Evolutionary conservation across 2,113 vertebrate genomes (phyloP).

Genomic region (Dasyprocta punctata): DNA sequence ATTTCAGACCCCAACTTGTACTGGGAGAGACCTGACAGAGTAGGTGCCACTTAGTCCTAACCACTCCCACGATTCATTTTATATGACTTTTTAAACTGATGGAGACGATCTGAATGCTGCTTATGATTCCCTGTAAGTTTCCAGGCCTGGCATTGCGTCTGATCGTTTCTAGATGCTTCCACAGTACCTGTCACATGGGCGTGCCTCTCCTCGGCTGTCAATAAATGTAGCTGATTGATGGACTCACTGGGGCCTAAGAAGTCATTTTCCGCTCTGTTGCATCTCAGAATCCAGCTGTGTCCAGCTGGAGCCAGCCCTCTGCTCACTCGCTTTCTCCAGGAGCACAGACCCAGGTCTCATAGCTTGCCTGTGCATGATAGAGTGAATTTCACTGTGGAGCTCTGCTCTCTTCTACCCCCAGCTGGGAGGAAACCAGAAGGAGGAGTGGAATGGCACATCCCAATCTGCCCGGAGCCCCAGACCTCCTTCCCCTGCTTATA

Average conservation of each 20-base stretch:
- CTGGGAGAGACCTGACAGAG: not conserved
- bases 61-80: not conserved
- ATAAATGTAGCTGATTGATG: constrained; percentile 18
- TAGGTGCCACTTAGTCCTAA: not conserved
- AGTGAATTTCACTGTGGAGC: constrained; percentile 27
- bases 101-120: not conserved
- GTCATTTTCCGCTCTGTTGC: constrained; percentile 62
- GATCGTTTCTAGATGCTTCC: not conserved
- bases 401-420: not conserved
- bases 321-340: not conserved
- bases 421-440: not conserved
- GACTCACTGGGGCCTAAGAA: constrained; percentile 41
- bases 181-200: not conserved
- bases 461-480: not conserved
- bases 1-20: not conserved
- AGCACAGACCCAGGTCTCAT: not conserved
- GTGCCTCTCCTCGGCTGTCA: constrained; percentile 2
- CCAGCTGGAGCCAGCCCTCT: not conserved
- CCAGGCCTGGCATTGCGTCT: not conserved
- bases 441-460: not conserved
- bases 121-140: not conserved
- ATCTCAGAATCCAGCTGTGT: constrained; percentile 68
- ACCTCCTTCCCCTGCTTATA: not conserved
- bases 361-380: not conserved
- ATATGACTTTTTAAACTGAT: not conserved